These are phyloP conservation scores for Strongylocentrotus purpuratus DNA, from an alignment of 35 echinoderm and acorn worm genomes.

Conservation along the genomic window DNA sequence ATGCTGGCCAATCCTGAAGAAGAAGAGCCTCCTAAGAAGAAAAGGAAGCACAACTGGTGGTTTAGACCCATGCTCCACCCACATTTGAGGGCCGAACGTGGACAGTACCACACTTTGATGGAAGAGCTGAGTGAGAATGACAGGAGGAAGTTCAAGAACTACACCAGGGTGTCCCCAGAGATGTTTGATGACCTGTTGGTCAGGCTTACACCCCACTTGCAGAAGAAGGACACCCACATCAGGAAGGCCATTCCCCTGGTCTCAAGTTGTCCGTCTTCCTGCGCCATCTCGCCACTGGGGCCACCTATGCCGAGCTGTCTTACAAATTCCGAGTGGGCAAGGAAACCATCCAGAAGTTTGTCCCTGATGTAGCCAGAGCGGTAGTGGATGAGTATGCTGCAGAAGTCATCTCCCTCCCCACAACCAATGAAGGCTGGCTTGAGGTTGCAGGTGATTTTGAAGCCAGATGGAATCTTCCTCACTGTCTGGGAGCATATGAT, in stretches of 20 bases:
- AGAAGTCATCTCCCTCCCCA: conserved; percentile 27
- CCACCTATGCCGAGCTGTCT: conserved; percentile 11
- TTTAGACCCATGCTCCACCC: conserved; percentile 35
- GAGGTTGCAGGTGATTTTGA: conserved; percentile 28
- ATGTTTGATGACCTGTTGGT: too few species aligned
- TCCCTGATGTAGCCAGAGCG: conserved; percentile 28
- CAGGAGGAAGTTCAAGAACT: too few species aligned
- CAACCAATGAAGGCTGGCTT: conserved; percentile 27
- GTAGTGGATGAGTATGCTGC: conserved; percentile 15
- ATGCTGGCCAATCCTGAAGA: conserved; percentile 21
- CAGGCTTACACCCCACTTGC: too few species aligned
- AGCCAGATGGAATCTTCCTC: conserved; percentile 56
- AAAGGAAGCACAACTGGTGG: conserved; percentile 24
- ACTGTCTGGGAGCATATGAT: conserved; percentile 61
- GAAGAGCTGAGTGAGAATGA: too few species aligned
- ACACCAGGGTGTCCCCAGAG: too few species aligned
- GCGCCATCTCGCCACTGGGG: conserved; percentile 27
- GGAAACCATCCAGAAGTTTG: conserved; percentile 31
- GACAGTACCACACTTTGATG: not conserved
- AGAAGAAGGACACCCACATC: not conserved
- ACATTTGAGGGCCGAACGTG: conserved; percentile 9
- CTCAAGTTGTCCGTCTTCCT: conserved; percentile 14
- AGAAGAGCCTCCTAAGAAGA: conserved; percentile 20
- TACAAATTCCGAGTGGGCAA: conserved; percentile 23
- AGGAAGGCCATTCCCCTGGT: conserved; percentile 2